These are phyloP conservation scores for Eupeodes latifasciatus DNA, from an alignment of 2,888 invertebrate species.

Conservation along the genomic window DNA sequence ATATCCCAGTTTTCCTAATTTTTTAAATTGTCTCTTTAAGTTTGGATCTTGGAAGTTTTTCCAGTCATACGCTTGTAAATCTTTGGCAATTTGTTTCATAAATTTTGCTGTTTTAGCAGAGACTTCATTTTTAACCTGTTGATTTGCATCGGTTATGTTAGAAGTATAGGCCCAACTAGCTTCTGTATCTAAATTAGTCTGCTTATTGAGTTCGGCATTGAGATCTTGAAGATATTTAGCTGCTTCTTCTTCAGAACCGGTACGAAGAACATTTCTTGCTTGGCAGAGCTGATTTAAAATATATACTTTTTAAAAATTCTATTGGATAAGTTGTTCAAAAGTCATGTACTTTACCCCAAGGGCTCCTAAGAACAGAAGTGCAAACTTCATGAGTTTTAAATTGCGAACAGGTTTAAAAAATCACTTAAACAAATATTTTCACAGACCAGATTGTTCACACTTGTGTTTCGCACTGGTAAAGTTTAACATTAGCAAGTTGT, in stretches of 20 bases:
- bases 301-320: not conserved
- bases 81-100: conserved; percentile 82
- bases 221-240: conserved; percentile 87
- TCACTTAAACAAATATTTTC: no score
- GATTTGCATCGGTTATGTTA: conserved; percentile 90
- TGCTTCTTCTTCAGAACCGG: conserved; percentile 85
- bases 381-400: conserved; percentile 3
- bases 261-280: conserved; percentile 5
- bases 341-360: conserved; percentile 42
- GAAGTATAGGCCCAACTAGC: conserved; percentile 91
- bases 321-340: not conserved
- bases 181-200: conserved; percentile 86
- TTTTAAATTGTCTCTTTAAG: conserved; percentile 90
- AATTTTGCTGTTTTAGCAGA: conserved; percentile 82
- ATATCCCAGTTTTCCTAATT: conserved; percentile 89
- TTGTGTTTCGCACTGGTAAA: not conserved
- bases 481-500: not conserved
- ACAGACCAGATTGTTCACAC: not conserved
- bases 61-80: conserved; percentile 88
- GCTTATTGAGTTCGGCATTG: conserved; percentile 86
- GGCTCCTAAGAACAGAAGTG: conserved; percentile 36
- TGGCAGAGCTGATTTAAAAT: conserved; percentile 45
- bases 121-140: conserved; percentile 84
- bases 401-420: not conserved
- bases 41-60: conserved; percentile 88